phyloP scores from a whole-genome alignment of 1,140 invertebrate genomes.

The Akabosia matsudoensis region DNA sequence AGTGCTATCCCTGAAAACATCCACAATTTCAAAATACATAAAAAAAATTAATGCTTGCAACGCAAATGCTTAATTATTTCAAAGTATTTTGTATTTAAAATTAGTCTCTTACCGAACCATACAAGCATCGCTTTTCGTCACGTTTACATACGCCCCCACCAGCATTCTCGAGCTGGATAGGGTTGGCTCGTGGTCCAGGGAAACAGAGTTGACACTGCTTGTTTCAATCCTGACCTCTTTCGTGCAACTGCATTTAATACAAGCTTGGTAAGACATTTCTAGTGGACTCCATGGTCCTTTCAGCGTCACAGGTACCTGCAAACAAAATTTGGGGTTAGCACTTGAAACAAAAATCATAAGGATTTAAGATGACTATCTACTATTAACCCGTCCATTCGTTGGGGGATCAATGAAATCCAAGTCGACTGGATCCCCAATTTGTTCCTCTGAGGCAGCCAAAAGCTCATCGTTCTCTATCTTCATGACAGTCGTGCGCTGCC shows the following conservation, averaged over 20 bases:
- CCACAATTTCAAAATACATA: background rate
- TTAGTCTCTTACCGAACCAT: conserved; percentile 37
- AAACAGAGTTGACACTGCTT: conserved; percentile 78
- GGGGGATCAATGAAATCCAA: conserved; percentile 27
- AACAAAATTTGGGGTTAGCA: background rate
- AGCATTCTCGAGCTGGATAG: conserved; percentile 52
- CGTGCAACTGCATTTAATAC: conserved; percentile 57
- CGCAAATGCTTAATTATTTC: too few species aligned
- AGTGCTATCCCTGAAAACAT: conserved; percentile 63
- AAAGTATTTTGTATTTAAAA: too few species aligned
- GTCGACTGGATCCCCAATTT: conserved; percentile 24
- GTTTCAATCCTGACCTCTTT: conserved; percentile 63
- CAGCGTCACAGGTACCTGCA: conserved; percentile 52
- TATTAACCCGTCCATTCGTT: background rate
- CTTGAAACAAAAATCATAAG: background rate
- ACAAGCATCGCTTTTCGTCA: conserved; percentile 33
- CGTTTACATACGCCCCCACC: conserved; percentile 32
- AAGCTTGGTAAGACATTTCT: conserved; percentile 65
- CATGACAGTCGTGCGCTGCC: background rate
- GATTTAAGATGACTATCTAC: too few species aligned
- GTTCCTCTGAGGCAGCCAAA: conserved; percentile 27
- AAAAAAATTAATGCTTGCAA: background rate
- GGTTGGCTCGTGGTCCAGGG: conserved; percentile 75
- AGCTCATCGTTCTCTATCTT: background rate
- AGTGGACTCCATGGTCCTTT: conserved; percentile 72